These are phyloP conservation scores for Sebastes schlegelii DNA, from an alignment of 2,113 vertebrate species.

Conservation along the genomic window DNA sequence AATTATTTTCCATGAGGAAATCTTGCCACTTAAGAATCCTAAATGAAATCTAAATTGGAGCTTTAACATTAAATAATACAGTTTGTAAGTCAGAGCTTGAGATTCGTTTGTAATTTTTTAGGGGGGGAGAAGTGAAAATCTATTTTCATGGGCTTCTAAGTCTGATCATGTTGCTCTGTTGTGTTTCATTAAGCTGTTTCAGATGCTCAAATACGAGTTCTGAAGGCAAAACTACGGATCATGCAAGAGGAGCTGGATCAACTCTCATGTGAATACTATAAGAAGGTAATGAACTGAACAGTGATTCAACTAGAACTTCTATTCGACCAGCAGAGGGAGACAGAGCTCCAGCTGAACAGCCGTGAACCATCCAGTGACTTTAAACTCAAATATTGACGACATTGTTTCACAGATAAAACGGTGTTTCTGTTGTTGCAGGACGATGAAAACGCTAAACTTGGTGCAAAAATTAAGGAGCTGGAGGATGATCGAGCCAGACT, in stretches of 20 bases:
- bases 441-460: conserved; percentile 88
- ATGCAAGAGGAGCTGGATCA: conserved; percentile 91
- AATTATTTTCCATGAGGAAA: background rate
- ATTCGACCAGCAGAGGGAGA: background rate
- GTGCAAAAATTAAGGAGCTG: conserved; percentile 84
- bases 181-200: conserved; percentile 64
- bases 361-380: background rate
- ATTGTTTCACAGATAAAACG: background rate
- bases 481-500: conserved; percentile 87
- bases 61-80: background rate
- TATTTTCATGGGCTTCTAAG: background rate
- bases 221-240: conserved; percentile 92
- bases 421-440: conserved; percentile 81
- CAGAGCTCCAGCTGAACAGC: conserved; percentile 7
- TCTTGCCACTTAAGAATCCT: background rate
- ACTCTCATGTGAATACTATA: conserved; percentile 86
- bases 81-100: background rate
- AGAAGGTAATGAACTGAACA: conserved; percentile 85
- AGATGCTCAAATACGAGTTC: conserved; percentile 91
- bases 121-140: background rate
- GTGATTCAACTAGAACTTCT: background rate
- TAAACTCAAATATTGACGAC: background rate
- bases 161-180: conserved; percentile 4
- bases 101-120: background rate
- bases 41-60: background rate